phyloP scores from a whole-genome alignment of 2,888 invertebrate species.

The Phortica magna region DNA sequence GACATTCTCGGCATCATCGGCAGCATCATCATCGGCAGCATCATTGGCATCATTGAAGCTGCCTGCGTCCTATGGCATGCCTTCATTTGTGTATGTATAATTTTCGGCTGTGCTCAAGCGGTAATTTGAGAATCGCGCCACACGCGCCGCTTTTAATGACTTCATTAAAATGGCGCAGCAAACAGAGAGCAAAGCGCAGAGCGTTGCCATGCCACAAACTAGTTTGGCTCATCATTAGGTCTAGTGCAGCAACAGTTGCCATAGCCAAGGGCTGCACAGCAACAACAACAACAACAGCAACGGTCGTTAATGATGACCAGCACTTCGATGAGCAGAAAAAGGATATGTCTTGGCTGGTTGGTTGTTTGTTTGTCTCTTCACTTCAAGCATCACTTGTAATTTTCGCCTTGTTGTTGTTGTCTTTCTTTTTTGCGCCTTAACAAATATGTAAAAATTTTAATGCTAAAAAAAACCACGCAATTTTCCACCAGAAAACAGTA shows the following conservation, averaged over 20 bases:
- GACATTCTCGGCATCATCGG: not conserved
- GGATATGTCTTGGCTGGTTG: not conserved
- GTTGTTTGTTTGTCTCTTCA: not conserved
- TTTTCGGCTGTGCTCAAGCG: conserved; percentile 72
- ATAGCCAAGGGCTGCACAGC: conserved; percentile 7
- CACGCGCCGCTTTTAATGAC: conserved; percentile 77
- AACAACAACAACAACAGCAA: not conserved
- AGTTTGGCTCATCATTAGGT: conserved; percentile 40
- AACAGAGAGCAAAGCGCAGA: not conserved
- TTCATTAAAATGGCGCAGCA: conserved; percentile 68
- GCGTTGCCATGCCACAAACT: conserved; percentile 46
- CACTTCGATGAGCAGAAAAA: not conserved
- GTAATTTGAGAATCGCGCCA: conserved; percentile 75
- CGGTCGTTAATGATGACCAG: not conserved
- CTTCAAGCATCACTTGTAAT: not conserved
- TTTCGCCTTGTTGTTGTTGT: not conserved
- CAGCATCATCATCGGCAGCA: conserved; percentile 6
- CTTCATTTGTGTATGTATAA: conserved; percentile 63
- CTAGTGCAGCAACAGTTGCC: no score
- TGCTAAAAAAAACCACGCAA: conserved; percentile 14
- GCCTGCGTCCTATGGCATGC: conserved; percentile 26
- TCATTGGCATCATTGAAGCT: not conserved
- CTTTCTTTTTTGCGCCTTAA: not conserved
- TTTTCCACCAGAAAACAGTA: conserved; percentile 38
- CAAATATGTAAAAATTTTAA: not conserved